Conservation (phyloP, 2,797 vertebrate genomes). For the Benthosema pterotum region DNA sequence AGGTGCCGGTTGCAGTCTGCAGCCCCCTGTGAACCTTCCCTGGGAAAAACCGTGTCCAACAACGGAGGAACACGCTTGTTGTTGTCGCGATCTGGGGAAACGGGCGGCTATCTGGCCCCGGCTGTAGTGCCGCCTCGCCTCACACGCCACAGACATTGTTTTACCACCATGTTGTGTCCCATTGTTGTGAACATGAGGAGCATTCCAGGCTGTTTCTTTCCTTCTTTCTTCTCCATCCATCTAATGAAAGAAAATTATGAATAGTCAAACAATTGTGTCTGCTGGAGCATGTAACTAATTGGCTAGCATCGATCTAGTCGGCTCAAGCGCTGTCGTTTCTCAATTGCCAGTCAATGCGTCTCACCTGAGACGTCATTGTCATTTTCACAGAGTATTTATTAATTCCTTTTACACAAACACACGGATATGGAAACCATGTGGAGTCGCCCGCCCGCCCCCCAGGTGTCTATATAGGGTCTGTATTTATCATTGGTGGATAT, state of each 20-base stretch:
- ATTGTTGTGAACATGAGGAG: constrained; percentile 19
- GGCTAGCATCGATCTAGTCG: constrained; percentile 22
- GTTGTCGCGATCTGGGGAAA: no score
- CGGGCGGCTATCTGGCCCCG: no score
- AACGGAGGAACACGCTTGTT: constrained; percentile 33
- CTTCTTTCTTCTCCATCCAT: background rate
- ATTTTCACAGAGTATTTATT: background rate
- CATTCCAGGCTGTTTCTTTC: background rate
- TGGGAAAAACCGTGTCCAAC: constrained; percentile 30
- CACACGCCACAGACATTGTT: constrained; percentile 2
- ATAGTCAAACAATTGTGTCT: constrained; percentile 15
- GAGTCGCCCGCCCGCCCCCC: background rate
- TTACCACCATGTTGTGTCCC: constrained; percentile 3
- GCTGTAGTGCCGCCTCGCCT: no score
- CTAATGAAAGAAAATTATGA: constrained; percentile 16
- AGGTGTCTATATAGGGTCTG: background rate
- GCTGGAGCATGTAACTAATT: constrained; percentile 34
- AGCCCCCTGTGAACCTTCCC: constrained; percentile 33
- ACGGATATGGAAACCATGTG: constrained; percentile 4
- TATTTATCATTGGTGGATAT: constrained; percentile 1
- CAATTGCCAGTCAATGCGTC: constrained; percentile 18
- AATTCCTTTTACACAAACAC: background rate
- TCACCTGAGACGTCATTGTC: constrained; percentile 3
- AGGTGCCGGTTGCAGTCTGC: constrained; percentile 30
- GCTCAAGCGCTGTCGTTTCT: constrained; percentile 18